Conservation (phyloP, 2,888 invertebrate species). For the Xestobium rufovillosum region DNA sequence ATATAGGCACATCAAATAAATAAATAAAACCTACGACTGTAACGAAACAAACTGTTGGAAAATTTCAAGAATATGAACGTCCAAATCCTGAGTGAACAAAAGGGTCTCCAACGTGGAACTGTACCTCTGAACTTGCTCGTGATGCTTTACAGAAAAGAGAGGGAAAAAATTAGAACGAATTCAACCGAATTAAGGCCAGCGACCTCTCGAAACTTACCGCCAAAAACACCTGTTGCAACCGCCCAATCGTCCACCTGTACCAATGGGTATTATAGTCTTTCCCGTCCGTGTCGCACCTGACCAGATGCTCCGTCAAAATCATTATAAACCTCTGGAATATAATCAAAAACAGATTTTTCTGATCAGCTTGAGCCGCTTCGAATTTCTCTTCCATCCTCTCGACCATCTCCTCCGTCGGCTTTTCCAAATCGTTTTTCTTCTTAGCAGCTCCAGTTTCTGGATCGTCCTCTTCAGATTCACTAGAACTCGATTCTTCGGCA, state of each 20-base stretch:
- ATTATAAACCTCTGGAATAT: constrained; percentile 98
- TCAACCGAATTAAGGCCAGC: background rate
- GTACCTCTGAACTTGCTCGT: constrained; percentile 95
- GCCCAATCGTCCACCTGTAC: constrained; percentile 93
- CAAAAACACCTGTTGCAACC: constrained; percentile 91
- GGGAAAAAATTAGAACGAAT: no score
- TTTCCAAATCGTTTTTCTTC: constrained; percentile 46
- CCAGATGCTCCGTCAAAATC: constrained; percentile 93
- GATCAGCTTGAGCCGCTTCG: constrained; percentile 91
- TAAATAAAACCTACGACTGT: constrained; percentile 50
- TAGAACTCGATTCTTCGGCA: constrained; percentile 73
- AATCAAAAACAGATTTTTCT: constrained; percentile 93
- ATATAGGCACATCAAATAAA: constrained; percentile 1
- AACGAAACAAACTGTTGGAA: constrained; percentile 97
- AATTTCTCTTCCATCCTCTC: constrained; percentile 94
- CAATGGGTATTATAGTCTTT: constrained; percentile 89
- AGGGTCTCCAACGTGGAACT: constrained; percentile 90
- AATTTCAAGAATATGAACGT: constrained; percentile 90
- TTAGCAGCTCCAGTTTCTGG: constrained; percentile 42
- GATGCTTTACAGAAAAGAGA: constrained; percentile 65
- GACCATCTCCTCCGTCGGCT: constrained; percentile 75
- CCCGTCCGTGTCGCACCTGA: constrained; percentile 87
- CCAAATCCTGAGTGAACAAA: constrained; percentile 92
- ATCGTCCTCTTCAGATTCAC: constrained; percentile 73
- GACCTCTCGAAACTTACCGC: constrained; percentile 54